Conservation (phyloP, 2,888 invertebrate genomes). For the Carpatolechia fugitivella region DNA sequence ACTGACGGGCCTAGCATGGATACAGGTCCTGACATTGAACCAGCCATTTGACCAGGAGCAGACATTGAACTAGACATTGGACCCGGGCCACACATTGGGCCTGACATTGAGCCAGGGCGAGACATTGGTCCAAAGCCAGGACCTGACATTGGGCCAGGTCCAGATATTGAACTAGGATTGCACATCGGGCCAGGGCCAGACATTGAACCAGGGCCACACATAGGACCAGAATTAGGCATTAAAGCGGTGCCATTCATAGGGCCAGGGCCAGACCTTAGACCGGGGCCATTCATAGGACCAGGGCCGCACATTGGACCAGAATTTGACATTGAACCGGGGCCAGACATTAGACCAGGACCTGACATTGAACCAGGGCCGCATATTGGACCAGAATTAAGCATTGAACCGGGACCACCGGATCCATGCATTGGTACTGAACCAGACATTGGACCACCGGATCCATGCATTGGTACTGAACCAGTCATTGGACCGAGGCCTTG, state of each 20-base stretch:
- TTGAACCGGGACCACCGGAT: not conserved
- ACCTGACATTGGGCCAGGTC: not conserved
- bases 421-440: not conserved
- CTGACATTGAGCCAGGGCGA: conserved; percentile 13
- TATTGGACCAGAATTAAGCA: not conserved
- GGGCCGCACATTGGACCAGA: not conserved
- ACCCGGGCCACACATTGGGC: conserved; percentile 14
- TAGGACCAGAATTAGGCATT: not conserved
- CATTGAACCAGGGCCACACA: not conserved
- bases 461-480: not conserved
- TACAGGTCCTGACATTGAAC: conserved; percentile 7
- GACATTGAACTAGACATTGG: conserved; percentile 7
- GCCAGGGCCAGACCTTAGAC: not conserved
- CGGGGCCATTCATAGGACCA: not conserved
- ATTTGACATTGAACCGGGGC: not conserved
- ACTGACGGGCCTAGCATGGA: conserved; percentile 2
- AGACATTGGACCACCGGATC: not conserved
- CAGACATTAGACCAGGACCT: conserved; percentile 16
- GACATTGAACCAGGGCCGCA: conserved; percentile 2
- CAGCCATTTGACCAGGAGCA: not conserved
- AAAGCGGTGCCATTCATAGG: not conserved
- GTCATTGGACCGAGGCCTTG: not conserved
- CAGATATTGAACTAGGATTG: not conserved
- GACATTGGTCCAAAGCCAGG: conserved; percentile 7
- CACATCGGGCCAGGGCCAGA: not conserved